Evolutionary conservation across 2,797 vertebrate genomes (phyloP).

Genomic region (Pipistrellus nathusii): DNA sequence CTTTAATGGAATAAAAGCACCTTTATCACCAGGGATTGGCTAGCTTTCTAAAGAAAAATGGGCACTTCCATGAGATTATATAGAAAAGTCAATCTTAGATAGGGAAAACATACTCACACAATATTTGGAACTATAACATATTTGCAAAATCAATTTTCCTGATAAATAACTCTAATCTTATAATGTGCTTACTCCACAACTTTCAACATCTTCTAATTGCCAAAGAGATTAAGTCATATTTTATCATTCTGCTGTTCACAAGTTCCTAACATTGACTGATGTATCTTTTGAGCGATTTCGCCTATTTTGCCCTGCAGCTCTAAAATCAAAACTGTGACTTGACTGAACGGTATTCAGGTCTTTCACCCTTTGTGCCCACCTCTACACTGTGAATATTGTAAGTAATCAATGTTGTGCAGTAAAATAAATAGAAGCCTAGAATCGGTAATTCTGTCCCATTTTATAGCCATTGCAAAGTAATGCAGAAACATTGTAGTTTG

Average conservation of each 20-base stretch:
- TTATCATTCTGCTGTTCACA: constrained; percentile 42
- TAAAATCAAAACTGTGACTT: neutral
- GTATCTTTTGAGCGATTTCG: neutral
- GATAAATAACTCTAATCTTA: constrained; percentile 58
- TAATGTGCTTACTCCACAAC: constrained; percentile 56
- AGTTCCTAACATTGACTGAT: neutral
- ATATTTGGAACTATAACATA: constrained; percentile 59
- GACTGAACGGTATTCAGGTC: neutral
- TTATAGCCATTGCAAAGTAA: neutral
- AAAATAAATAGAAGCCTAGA: neutral
- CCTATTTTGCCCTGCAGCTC: neutral
- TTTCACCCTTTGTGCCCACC: neutral
- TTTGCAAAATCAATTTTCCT: constrained; percentile 65
- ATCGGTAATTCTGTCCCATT: neutral
- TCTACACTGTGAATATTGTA: neutral
- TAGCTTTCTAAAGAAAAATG: constrained; percentile 62
- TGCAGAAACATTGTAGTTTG: neutral
- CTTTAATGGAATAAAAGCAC: neutral
- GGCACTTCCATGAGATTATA: constrained; percentile 44
- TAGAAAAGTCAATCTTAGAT: constrained; percentile 54
- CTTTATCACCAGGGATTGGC: constrained; percentile 33
- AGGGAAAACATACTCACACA: constrained; percentile 30
- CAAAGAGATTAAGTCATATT: constrained; percentile 62
- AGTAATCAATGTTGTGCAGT: neutral
- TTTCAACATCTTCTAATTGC: constrained; percentile 65